phyloP scores from a whole-genome alignment of 2,888 invertebrate species.

The Melanostoma scalare region DNA sequence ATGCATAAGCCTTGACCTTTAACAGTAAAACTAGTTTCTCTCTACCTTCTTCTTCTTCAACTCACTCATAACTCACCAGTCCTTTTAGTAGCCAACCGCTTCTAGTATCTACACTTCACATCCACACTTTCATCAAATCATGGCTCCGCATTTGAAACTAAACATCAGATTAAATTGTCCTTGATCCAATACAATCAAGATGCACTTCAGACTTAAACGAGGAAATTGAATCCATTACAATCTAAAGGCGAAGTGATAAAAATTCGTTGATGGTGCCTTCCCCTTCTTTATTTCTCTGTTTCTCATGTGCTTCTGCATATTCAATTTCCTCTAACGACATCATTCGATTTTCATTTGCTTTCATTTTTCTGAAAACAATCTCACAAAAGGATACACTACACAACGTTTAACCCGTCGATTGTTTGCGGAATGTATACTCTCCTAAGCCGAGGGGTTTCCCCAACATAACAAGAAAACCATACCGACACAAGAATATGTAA shows the following conservation, averaged over 20 bases:
- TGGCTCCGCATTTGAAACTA: too few relatives aligned
- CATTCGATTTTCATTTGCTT: conserved; percentile 54
- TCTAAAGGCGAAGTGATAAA: neutral
- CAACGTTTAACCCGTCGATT: conserved; percentile 52
- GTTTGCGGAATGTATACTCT: conserved; percentile 46
- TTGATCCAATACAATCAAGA: conserved; percentile 2
- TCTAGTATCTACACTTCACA: too few relatives aligned
- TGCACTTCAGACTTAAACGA: conserved; percentile 14
- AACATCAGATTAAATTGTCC: too few relatives aligned
- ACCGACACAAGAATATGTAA: conserved; percentile 2
- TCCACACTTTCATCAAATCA: too few relatives aligned
- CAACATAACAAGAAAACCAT: conserved; percentile 16
- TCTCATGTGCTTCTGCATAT: conserved; percentile 45
- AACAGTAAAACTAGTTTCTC: too few relatives aligned
- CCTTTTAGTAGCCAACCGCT: too few relatives aligned
- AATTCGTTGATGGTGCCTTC: neutral
- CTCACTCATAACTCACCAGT: too few relatives aligned
- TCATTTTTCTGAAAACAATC: conserved; percentile 20
- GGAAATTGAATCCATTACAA: conserved; percentile 45
- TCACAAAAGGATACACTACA: conserved; percentile 34
- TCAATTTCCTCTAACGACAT: conserved; percentile 60
- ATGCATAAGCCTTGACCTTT: too few relatives aligned
- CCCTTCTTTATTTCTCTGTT: neutral
- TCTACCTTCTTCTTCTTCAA: too few relatives aligned
- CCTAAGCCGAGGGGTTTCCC: conserved; percentile 1